Evolutionary conservation across 2,797 vertebrate species (phyloP), one percentile per base, ranked within the genome.

Genomic region (Carduelis carduelis): DNA sequence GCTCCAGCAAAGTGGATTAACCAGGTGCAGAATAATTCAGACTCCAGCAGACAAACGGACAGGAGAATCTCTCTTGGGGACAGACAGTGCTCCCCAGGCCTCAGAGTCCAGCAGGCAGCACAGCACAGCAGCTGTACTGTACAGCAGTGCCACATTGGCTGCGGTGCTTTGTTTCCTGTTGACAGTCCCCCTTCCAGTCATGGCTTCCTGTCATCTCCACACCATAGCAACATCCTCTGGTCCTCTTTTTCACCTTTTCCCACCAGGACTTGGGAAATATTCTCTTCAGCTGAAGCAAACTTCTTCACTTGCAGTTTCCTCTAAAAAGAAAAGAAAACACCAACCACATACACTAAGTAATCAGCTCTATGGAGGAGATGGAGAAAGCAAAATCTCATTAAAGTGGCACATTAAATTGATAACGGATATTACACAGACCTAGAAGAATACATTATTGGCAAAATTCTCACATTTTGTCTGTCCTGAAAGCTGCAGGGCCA

Each of bases 311-410:
- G 79, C 53, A 63, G 78, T 35, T 95, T 91, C 87, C 83, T 92
- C 81, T 82, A 86, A 32, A 34, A 52, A 77, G 27, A 90, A 37
- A 56, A 76, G 75, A 76, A 82, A 55, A 72, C 70, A 94, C 34
- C 53, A 80, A 82, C 64, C 87, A 82, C 55, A 93, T 26, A 77
- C 2, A 0, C 74, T 95, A 78, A 92, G 93, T 89, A 90, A 94
- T 94, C 94, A 79, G 85, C 89, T 95, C 72, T 50, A 52, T 2
- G 2, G 77, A 94, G 56, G 70, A 94, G 90, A 95, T 70, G 83
- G 93, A 80, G 75, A 95, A 90, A 93, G 84, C 87, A 84, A 94
- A 93, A 93, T 89, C 94, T 95, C 94, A 96, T 96, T 95, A 86
- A 88, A 94, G 80, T 3, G 10, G 85, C 70, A 87, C 39, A 93